A percentile compares a stretch with the other conserved stretches of the same genome.
Conservation (phyloP, 2,888 invertebrate species). For the Neocrepidodera transversa region DNA sequence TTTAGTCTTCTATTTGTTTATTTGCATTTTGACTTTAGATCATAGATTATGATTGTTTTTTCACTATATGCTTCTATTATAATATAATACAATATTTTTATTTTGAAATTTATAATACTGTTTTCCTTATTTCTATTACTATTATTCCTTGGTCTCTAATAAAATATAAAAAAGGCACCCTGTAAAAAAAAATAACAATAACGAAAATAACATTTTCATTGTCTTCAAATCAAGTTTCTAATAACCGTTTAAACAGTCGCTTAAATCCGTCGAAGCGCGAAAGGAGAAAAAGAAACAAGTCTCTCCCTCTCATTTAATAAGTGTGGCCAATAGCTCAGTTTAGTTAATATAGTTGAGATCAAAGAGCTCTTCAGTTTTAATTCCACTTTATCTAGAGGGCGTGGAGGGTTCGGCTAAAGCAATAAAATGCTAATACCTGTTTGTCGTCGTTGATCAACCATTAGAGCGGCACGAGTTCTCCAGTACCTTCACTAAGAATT, state of each 20-base stretch:
- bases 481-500: constrained; percentile 38
- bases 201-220: constrained; percentile 26
- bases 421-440: constrained; percentile 77
- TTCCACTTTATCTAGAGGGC: constrained; percentile 66
- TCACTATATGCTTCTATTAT: too few species aligned
- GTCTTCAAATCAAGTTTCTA: constrained; percentile 13
- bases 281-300: constrained; percentile 49
- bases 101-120: too few species aligned
- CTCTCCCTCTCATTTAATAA: constrained; percentile 59
- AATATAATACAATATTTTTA: too few species aligned
- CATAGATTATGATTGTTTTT: too few species aligned
- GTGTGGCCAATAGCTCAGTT: constrained; percentile 59
- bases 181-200: constrained; percentile 10
- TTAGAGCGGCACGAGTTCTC: constrained; percentile 52
- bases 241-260: constrained; percentile 21
- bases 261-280: constrained; percentile 47
- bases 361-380: constrained; percentile 65
- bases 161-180: too few species aligned
- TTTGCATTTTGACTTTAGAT: too few species aligned
- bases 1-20: too few species aligned
- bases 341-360: constrained; percentile 62
- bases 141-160: too few species aligned
- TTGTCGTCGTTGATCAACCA: constrained; percentile 70
- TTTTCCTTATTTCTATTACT: too few species aligned
- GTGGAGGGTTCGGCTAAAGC: constrained; percentile 62